phyloP scores from a whole-genome alignment of 2,888 invertebrate species.

The Aphidius colemani region DNA sequence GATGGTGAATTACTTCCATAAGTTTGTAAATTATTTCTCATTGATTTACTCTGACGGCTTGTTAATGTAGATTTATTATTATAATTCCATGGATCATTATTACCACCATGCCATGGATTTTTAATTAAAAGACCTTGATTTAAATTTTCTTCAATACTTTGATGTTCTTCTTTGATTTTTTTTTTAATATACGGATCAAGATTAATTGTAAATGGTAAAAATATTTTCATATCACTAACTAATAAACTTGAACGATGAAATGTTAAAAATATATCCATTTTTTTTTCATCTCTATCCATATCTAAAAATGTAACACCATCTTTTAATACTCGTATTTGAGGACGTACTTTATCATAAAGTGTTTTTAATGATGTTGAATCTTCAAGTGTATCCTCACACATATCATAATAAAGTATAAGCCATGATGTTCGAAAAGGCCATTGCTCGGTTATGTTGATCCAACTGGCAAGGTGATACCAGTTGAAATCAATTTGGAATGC shows the following conservation, averaged over 20 bases:
- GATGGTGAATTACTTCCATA: neutral
- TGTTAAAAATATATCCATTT: constrained; percentile 89
- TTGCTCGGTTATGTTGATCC: constrained; percentile 98
- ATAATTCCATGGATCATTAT: constrained; percentile 40
- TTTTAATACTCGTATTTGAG: constrained; percentile 79
- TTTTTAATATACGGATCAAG: constrained; percentile 97
- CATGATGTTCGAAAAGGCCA: constrained; percentile 98
- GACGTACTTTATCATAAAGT: constrained; percentile 89
- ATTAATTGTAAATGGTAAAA: constrained; percentile 97
- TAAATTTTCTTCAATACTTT: constrained; percentile 67
- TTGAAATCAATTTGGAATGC: constrained; percentile 99
- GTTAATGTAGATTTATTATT: constrained; percentile 33
- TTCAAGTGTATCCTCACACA: constrained; percentile 84
- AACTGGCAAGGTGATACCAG: constrained; percentile 96
- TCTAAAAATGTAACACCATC: constrained; percentile 89
- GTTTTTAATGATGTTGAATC: constrained; percentile 85
- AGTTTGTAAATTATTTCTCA: constrained; percentile 37
- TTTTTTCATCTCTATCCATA: constrained; percentile 92
- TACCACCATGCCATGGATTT: constrained; percentile 46
- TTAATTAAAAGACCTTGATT: constrained; percentile 41
- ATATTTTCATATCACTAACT: constrained; percentile 89
- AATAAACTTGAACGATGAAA: constrained; percentile 85
- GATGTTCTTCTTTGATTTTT: constrained; percentile 88
- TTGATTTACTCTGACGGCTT: constrained; percentile 40
- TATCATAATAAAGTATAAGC: constrained; percentile 94